phyloP scores from a whole-genome alignment of 2,113 vertebrate species.

The Pipra filicauda region DNA sequence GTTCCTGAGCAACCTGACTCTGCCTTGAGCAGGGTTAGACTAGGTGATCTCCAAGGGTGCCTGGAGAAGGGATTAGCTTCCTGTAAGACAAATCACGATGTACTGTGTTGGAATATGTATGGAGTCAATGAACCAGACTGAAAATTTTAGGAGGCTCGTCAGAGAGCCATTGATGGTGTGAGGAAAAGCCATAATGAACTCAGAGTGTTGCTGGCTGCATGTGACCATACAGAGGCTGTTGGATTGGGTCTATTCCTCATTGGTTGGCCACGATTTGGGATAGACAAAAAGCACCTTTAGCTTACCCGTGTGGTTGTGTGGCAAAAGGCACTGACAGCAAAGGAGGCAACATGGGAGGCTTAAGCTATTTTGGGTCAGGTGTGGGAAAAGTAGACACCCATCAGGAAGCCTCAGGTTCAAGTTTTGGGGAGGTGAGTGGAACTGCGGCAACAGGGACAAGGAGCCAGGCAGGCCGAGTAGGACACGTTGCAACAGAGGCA shows the following conservation, averaged over 20 bases:
- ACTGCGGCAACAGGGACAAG: background rate
- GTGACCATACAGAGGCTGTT: background rate
- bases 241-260: background rate
- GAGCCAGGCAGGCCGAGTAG: background rate
- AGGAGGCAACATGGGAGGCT: background rate
- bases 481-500: background rate
- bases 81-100: background rate
- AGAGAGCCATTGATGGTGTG: background rate
- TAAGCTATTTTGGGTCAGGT: background rate
- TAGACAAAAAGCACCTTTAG: background rate
- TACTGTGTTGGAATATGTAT: background rate
- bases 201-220: background rate
- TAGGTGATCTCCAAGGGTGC: background rate
- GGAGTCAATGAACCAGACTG: background rate
- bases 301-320: background rate
- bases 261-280: fast-evolving
- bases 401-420: background rate
- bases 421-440: background rate
- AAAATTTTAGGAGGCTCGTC: background rate
- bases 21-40: background rate
- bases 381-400: background rate
- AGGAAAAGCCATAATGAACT: background rate
- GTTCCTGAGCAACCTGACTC: background rate
- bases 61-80: background rate
- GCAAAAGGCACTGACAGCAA: background rate